These are phyloP conservation scores for Tetramorium simillimum DNA, from an alignment of 1,140 invertebrate species.

Conservation along the genomic window DNA sequence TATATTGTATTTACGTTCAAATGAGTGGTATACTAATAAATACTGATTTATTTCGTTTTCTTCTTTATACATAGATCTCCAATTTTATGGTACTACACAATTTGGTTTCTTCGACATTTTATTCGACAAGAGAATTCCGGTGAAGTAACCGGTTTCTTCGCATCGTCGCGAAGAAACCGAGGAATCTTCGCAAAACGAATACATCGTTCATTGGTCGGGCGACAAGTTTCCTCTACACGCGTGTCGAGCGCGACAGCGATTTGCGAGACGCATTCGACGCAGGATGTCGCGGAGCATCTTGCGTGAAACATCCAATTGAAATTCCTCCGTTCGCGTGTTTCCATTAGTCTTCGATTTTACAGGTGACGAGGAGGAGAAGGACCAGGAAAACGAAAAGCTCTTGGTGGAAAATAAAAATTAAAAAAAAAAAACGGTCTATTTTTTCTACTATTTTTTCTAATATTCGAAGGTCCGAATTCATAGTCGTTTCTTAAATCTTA, in stretches of 20 bases:
- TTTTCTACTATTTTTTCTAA: no score
- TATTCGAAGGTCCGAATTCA: no score
- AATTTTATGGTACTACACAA: not conserved
- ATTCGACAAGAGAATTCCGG: not conserved
- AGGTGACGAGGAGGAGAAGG: not conserved
- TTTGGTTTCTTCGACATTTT: not conserved
- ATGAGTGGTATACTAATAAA: no score
- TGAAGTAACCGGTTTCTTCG: slow-evolving; percentile 13
- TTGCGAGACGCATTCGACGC: slow-evolving; percentile 1
- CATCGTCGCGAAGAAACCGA: not conserved
- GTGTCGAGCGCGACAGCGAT: not conserved
- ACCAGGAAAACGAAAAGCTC: not conserved
- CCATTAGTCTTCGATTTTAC: not conserved
- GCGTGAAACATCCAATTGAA: not conserved
- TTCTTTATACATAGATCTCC: not conserved
- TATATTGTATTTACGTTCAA: no score
- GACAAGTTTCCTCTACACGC: not conserved
- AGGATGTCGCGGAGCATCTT: not conserved
- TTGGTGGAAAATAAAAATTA: not conserved
- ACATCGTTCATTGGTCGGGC: not conserved
- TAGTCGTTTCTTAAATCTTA: no score
- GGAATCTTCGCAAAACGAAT: slow-evolving; percentile 24
- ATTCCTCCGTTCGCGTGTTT: not conserved
- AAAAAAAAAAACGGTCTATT: no score
- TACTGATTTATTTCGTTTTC: not conserved